Base-by-base conservation (phyloP, 2,113 vertebrate genomes). In the Porphyrio hochstetteri region DNA sequence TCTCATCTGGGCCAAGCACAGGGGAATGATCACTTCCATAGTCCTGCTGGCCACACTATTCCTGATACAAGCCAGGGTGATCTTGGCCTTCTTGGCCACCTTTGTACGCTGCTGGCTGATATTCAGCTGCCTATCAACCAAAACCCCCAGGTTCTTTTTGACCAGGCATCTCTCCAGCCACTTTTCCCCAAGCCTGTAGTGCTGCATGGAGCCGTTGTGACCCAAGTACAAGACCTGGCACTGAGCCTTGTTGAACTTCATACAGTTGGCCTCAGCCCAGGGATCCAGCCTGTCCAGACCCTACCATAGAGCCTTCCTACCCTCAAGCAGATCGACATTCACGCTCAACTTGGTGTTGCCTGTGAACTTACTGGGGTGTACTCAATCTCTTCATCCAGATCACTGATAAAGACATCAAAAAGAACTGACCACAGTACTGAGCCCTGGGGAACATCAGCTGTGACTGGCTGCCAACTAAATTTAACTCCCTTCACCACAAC, bases 391-490 rank as follows among this genome's bases (percentile, higher is more conserved):
- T 71, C 3, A 0, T 64, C 40, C n/a, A 46, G 28, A 33, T 69
- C 27, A 61, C 5, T 19, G 5, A 9, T 68, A n/a, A 38, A 76
- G 61, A 19, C 23, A 20, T 25, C 11, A 61, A 60, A 61, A 38
- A 61, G 7, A 19, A 67, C 36, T 8, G 33, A 36, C 53, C 52
- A 19, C 23, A 72, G 1, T 2, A 59, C 24, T 9, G 33, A 72
- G 33, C 19, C 33, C 44, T 60, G 38, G 19, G 27, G 52, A 65
- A 21, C 33, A 28, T 5, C 44, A 2, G 31, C 46, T 5, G 33
- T 59, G 33, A 60, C 35, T 0, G 0, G 27, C 5, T 0, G 0
- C 42, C 72, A 48, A 8, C 16, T 56, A 31, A 31, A 56, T 70
- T 48, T 15, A 18, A 56, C 25, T 40, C 31, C 48, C 31, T 52